Evolutionary conservation across 2,797 vertebrate species (phyloP).

Genomic region (Catharus ustulatus): DNA sequence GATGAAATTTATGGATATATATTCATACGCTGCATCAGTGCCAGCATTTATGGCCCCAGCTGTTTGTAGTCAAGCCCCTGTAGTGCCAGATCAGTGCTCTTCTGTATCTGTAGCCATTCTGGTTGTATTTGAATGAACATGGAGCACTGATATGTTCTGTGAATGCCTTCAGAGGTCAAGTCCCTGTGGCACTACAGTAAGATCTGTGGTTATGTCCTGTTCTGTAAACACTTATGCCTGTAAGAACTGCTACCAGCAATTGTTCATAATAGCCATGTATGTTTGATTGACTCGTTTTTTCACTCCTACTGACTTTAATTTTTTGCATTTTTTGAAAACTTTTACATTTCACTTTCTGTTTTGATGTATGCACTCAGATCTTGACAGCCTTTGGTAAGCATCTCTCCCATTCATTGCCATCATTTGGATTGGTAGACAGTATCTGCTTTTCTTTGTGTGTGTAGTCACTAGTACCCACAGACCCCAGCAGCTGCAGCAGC

Average conservation of each 20-base stretch:
- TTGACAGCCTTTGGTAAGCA: conserved; percentile 81
- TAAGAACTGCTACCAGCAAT: conserved; percentile 60
- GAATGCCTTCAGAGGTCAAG: neutral
- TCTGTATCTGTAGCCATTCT: neutral
- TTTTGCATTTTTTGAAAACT: conserved; percentile 62
- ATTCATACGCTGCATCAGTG: neutral
- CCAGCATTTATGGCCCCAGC: neutral
- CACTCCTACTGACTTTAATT: conserved; percentile 61
- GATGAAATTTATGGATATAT: neutral
- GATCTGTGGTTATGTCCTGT: conserved; percentile 16
- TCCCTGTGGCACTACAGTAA: neutral
- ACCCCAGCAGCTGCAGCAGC: neutral
- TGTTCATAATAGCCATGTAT: conserved; percentile 60
- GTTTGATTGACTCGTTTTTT: conserved; percentile 62
- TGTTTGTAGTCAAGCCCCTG: neutral
- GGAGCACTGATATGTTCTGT: neutral
- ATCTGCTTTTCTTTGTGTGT: conserved; percentile 69
- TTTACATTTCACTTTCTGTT: conserved; percentile 81
- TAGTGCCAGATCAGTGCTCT: neutral
- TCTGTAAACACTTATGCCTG: conserved; percentile 23
- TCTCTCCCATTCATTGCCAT: conserved; percentile 74
- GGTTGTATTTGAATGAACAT: neutral
- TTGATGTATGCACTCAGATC: conserved; percentile 78
- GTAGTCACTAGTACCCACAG: conserved; percentile 31
- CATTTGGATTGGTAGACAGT: conserved; percentile 56